A percentile compares a stretch with the other conserved stretches of the same genome.
Evolutionary conservation across 2,888 invertebrate genomes (phyloP).

Genomic region (Cinara cedri): DNA sequence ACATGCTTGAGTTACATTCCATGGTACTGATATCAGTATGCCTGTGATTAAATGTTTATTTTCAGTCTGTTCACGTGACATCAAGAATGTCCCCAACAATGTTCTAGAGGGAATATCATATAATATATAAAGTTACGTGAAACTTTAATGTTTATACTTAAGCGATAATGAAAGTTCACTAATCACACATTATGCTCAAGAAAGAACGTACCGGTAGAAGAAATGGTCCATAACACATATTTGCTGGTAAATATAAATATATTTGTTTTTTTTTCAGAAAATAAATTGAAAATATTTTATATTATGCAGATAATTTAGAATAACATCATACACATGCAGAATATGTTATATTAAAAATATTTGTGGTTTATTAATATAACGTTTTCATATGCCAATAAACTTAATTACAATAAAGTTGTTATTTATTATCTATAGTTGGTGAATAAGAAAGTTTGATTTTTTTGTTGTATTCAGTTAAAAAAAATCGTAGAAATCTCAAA

Average conservation of each 20-base stretch:
- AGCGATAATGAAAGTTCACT: neutral
- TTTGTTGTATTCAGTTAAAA: too few relatives aligned
- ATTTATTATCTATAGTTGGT: too few relatives aligned
- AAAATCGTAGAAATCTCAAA: too few relatives aligned
- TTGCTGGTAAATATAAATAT: neutral
- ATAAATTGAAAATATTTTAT: too few relatives aligned
- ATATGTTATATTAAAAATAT: neutral
- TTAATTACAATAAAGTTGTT: too few relatives aligned
- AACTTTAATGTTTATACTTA: neutral
- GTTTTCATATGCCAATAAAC: neutral
- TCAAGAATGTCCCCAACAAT: conserved; percentile 77
- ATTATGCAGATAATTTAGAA: neutral
- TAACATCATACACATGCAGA: conserved; percentile 18
- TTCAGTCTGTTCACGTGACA: conserved; percentile 68
- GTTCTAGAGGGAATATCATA: conserved; percentile 63
- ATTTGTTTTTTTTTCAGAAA: too few relatives aligned
- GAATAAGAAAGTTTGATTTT: too few relatives aligned
- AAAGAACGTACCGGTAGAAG: conserved; percentile 39
- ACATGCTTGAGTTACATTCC: conserved; percentile 77
- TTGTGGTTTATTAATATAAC: neutral
- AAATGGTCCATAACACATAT: neutral
- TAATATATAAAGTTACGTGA: neutral
- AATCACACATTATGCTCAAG: conserved; percentile 34
- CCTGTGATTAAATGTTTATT: conserved; percentile 67
- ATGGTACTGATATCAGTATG: conserved; percentile 80